Base-by-base conservation (phyloP, 2,113 vertebrate species). In the Esox niger region DNA sequence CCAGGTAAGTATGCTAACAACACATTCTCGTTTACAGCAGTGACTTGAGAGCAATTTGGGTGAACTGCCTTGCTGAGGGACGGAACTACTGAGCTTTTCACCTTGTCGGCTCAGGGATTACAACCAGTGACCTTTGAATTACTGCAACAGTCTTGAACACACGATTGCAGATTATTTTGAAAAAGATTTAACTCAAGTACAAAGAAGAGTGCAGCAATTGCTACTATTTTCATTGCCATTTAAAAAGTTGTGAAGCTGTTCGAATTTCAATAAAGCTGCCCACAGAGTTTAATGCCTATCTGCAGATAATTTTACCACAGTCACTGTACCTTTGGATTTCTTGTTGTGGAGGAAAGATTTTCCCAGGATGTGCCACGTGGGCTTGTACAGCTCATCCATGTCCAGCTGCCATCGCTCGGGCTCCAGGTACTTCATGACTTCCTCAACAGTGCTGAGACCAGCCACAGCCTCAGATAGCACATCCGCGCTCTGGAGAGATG, bases 361-460 rank as follows among this genome's bases (percentile, higher is more conserved):
- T 46, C 96, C 97, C 69, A 97, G 90, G 64, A 95, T 88, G 1
- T 96, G 95, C 96, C 95, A 97, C 0, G 94, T 87, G 62, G 97
- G 95, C 84, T 93, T 95, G 84, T 97, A 97, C 6, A 99, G 68
- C 65, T 98, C 96, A 62, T 99, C 96, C 86, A 98, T 91, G 80
- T 98, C 97, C 85, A 96, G 81, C 61, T 96, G 95, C 96, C 96
- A 99, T 64, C 93, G 88, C 3, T 99, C 97, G 0, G 97, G 97
- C 77, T 99, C 97, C 25, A 99, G 91, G 69, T 95, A 99, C 31
- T 94, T 94, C 88, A 99, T 95, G n/a, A 99, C 94, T 73, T 98
- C 96, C 88, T 99, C 97, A 87, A 99, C 85, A 0, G 96, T 98
- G 69, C 90, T 88, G 6, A 99, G 94, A 4, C 80, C 91, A 13